phyloP scores from a whole-genome alignment of 2,888 invertebrate species.

The Laothoe populi region DNA sequence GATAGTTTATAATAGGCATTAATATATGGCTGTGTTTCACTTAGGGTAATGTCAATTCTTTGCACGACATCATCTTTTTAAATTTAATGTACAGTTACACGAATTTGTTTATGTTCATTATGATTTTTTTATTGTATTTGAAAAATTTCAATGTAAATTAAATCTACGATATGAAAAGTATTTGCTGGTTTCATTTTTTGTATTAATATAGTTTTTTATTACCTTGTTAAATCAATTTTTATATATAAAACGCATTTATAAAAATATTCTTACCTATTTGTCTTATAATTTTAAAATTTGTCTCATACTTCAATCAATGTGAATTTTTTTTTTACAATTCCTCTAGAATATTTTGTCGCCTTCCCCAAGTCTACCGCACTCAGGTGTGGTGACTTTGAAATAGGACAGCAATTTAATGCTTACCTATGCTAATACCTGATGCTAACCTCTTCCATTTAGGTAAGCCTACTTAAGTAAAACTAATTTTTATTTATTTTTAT shows the following conservation, averaged over 20 bases:
- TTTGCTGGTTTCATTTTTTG: neutral
- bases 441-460: neutral
- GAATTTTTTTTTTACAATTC: neutral
- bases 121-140: slow-evolving; percentile 59
- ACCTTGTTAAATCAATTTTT: neutral
- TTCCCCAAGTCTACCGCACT: neutral
- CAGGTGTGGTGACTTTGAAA: slow-evolving; percentile 10
- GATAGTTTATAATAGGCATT: slow-evolving; percentile 53
- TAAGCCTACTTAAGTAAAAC: neutral
- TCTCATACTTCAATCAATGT: no score
- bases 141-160: slow-evolving; percentile 78
- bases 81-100: slow-evolving; percentile 73
- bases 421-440: no score
- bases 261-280: no score
- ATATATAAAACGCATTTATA: no score
- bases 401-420: slow-evolving; percentile 12
- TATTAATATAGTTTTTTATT: neutral
- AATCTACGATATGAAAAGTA: slow-evolving; percentile 55
- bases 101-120: slow-evolving; percentile 56
- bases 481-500: neutral
- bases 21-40: slow-evolving; percentile 84
- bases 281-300: no score
- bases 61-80: slow-evolving; percentile 78
- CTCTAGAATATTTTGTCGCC: slow-evolving; percentile 3
- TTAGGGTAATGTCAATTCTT: slow-evolving; percentile 83